Percentiles rank a stretch among this genome's conserved stretches.
phyloP scores from a whole-genome alignment of 2,797 vertebrate species.

The Lepus oiostolus region DNA sequence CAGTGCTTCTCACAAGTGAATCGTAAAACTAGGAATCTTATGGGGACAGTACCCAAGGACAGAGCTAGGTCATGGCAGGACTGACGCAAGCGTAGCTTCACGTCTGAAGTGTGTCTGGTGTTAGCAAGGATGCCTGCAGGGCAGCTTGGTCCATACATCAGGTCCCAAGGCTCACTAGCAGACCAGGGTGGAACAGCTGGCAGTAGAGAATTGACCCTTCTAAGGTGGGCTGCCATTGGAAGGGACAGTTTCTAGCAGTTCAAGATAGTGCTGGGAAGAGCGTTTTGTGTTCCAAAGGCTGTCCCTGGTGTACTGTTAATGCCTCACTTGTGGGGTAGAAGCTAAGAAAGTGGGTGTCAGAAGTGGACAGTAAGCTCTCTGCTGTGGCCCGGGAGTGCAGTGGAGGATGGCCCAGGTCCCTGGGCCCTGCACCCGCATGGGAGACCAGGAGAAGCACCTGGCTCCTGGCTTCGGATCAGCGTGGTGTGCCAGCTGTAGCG shows the following conservation, averaged over 20 bases:
- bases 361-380: neutral
- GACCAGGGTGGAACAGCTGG: neutral
- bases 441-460: too few relatives aligned
- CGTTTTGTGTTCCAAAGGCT: neutral
- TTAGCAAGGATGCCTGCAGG: accelerated
- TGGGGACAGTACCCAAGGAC: neutral
- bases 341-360: neutral
- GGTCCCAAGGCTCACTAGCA: too few relatives aligned
- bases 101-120: accelerated
- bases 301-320: too few relatives aligned
- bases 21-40: neutral
- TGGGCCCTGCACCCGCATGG: too few relatives aligned
- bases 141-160: neutral
- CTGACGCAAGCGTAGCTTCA: neutral
- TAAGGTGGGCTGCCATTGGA: accelerated
- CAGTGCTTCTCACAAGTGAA: neutral
- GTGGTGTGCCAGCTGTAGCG: too few relatives aligned
- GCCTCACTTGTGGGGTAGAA: too few relatives aligned
- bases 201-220: accelerated
- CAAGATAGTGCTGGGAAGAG: too few relatives aligned
- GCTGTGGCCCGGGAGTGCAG: too few relatives aligned
- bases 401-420: too few relatives aligned
- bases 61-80: neutral
- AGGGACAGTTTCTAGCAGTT: neutral
- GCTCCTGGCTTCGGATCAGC: too few relatives aligned